Base-by-base conservation (phyloP, 1,140 invertebrate genomes). In the Drosophila leontia region DNA sequence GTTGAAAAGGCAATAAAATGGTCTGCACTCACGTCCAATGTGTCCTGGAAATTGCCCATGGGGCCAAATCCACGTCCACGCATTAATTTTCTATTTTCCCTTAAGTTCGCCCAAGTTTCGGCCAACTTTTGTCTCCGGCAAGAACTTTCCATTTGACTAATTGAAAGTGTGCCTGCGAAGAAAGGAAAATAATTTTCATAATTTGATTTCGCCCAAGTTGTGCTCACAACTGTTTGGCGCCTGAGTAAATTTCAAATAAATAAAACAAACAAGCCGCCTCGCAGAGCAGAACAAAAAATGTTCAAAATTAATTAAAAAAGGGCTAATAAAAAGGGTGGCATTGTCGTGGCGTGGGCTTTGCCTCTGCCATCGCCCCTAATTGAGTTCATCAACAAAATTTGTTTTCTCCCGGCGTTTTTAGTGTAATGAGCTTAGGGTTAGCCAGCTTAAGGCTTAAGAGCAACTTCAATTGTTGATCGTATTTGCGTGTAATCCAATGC, bases 351-450 rank as follows among this genome's bases (percentile, higher is more conserved):
- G 9, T 34, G 29, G 51, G 45, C 56, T 15, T 77, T 74, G 51
- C 65, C 67, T 45, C 67, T 72, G 56, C 44, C 67, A 70, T 23
- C 48, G 26, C 34, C 56, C 39, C 75, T 83, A 86, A 86, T 86
- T 86, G 83, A 87, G 83, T 87, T 86, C 80, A 86, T 82, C 83
- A 86, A 80, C 84, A 87, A 86, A 86, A 37, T 55, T 85, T 65
- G 51, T 64, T 53, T 42, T 62, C 51, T 26, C 44, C 9, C 11
- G 42, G 65, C 9, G 26, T 58, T 48, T 39, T 34, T 45, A 48
- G 44, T 61, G 65, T 82, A 82, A 82, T 82, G 59, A 69, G 83
- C 80, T 87, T 88, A 67, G 63, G 61, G 37, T 47, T 57, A 45
- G 60, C 32, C 34, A 58, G 60, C 83, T 88, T 83, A 86, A 42